A percentile compares a stretch with the other conserved stretches of the same genome.
Conservation (phyloP, 64 coral and sea anemone species). For the Pachyseris speciosa region DNA sequence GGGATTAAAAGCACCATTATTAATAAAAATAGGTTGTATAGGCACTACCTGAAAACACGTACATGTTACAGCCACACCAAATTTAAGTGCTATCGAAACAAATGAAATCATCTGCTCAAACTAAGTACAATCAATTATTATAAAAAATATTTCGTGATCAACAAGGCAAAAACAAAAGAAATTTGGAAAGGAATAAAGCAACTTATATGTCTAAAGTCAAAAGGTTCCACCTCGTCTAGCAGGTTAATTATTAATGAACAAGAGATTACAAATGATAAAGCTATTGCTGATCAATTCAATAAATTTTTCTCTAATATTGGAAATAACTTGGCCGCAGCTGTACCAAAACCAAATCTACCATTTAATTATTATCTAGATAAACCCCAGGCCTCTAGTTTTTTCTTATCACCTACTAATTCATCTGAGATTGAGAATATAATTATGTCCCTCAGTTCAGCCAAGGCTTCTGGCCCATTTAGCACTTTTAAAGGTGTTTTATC, state of each 20-base stretch:
- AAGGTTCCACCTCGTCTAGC: background rate
- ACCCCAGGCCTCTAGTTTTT: conserved; percentile 4
- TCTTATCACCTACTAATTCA: conserved; percentile 16
- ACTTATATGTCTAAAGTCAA: background rate
- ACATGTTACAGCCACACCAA: too few relatives aligned
- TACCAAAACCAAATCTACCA: conserved; percentile 4
- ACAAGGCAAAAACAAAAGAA: conserved; percentile 27
- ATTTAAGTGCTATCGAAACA: too few relatives aligned
- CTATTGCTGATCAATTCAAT: conserved; percentile 28
- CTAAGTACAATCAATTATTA: conserved; percentile 10
- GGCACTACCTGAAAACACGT: too few relatives aligned
- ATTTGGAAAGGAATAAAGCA: conserved; percentile 20
- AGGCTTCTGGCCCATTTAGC: conserved; percentile 14
- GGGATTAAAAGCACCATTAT: too few relatives aligned
- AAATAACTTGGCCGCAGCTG: background rate
- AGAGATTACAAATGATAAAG: conserved; percentile 4
- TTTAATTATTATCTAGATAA: conserved; percentile 21
- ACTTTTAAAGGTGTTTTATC: background rate
- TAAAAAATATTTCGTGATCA: background rate
- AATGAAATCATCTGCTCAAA: too few relatives aligned
- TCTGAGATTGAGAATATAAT: conserved; percentile 29
- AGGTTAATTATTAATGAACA: conserved; percentile 8
- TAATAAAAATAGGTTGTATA: too few relatives aligned
- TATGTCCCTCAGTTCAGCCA: conserved; percentile 30
- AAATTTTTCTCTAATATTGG: conserved; percentile 36